Percentiles rank a stretch among this genome's conserved stretches.
Conservation (phyloP, 2,797 vertebrate genomes). For the Mormyrops boulengeri region DNA sequence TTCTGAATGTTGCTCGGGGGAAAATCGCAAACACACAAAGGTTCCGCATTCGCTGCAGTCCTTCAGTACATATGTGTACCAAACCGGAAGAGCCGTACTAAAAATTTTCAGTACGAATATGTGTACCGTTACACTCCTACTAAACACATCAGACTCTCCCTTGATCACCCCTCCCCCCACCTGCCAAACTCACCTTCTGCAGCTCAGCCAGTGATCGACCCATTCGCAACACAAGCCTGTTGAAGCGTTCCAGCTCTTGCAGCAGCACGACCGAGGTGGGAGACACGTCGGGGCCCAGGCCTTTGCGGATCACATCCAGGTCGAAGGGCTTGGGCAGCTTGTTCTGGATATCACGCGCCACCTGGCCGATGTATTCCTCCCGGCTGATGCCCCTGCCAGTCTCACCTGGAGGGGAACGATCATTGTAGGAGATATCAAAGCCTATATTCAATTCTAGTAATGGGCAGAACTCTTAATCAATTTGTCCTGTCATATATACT, state of each 20-base stretch:
- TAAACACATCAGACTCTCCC: not conserved
- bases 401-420: constrained; percentile 62
- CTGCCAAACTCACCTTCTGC: constrained; percentile 67
- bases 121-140: not conserved
- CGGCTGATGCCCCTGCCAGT: constrained; percentile 69
- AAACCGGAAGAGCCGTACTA: not conserved
- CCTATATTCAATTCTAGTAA: not conserved
- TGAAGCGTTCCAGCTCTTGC: constrained; percentile 89
- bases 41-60: not conserved
- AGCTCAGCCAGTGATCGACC: constrained; percentile 74
- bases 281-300: constrained; percentile 58
- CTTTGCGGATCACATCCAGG: constrained; percentile 73
- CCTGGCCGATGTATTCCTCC: constrained; percentile 80
- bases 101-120: not conserved
- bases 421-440: not conserved
- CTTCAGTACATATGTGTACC: not conserved
- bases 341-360: constrained; percentile 83
- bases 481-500: not conserved
- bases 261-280: constrained; percentile 83
- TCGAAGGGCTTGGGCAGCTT: constrained; percentile 79
- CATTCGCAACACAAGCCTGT: constrained; percentile 77
- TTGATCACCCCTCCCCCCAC: not conserved
- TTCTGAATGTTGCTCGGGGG: no score
- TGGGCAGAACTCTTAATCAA: not conserved
- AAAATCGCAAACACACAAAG: no score